Percentiles rank a stretch among this genome's conserved stretches.
Conservation (phyloP, 2,797 vertebrate species). For the Microchirus variegatus region DNA sequence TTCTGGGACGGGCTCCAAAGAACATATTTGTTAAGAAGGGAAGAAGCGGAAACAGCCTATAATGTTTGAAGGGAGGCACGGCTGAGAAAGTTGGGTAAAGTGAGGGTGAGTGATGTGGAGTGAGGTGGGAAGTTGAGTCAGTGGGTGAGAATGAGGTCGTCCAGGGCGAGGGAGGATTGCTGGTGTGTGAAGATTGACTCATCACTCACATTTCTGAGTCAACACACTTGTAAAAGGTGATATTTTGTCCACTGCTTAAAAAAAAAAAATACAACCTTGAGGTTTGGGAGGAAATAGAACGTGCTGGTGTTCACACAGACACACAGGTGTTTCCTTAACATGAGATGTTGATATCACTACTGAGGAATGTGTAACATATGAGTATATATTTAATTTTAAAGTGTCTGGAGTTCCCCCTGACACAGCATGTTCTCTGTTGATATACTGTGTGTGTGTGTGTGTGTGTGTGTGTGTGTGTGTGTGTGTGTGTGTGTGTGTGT, state of each 20-base stretch:
- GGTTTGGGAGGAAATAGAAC: neutral
- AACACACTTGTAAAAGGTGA: conserved; percentile 3
- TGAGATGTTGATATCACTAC: conserved; percentile 1
- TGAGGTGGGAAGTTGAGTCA: conserved; percentile 52
- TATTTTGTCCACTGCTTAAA: neutral
- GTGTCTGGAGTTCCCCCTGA: conserved; percentile 19
- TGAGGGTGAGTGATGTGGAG: conserved; percentile 71
- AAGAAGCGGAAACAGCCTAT: conserved; percentile 80
- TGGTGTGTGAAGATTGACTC: conserved; percentile 27
- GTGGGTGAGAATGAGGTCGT: conserved; percentile 38
- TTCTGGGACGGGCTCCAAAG: conserved; percentile 87
- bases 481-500: conserved; percentile 18
- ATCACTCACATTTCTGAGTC: conserved; percentile 18
- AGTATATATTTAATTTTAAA: neutral
- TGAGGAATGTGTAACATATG: neutral
- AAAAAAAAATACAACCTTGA: neutral
- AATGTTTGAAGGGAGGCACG: conserved; percentile 71
- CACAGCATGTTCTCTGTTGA: conserved; percentile 34
- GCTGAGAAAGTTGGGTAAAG: conserved; percentile 73
- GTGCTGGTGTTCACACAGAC: neutral
- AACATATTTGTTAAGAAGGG: conserved; percentile 86
- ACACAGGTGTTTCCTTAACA: neutral
- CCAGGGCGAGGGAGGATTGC: conserved; percentile 3
- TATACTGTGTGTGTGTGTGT: conserved; percentile 27
- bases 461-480: conserved; percentile 11